Evolutionary conservation across 2,113 vertebrate species (phyloP).

Genomic region (Procavia capensis): DNA sequence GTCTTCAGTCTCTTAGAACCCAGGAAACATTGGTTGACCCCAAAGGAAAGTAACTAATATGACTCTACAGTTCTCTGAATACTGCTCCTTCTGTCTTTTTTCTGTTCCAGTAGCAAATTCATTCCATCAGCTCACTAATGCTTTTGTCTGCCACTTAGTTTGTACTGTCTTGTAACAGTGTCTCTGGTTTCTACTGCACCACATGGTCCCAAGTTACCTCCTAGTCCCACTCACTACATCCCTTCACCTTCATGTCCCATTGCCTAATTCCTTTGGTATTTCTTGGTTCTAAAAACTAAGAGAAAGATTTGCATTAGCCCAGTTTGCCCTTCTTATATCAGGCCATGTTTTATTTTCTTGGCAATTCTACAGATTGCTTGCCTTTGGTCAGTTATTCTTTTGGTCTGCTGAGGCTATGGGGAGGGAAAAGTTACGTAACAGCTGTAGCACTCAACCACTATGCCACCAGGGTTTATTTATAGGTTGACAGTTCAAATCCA

Average conservation of each 20-base stretch:
- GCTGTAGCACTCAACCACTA: too few species aligned
- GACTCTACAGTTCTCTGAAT: background rate
- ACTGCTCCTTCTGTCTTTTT: background rate
- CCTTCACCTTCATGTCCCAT: background rate
- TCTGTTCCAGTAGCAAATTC: background rate
- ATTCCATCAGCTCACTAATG: background rate
- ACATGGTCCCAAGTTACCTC: background rate
- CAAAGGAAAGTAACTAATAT: background rate
- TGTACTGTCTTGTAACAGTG: background rate
- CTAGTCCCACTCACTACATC: background rate
- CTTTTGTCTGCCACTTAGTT: background rate
- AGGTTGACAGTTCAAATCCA: too few species aligned
- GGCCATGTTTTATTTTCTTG: conserved; percentile 8
- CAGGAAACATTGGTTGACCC: background rate
- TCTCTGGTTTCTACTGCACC: background rate
- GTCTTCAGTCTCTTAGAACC: background rate
- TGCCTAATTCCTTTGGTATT: background rate
- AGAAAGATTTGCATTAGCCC: conserved; percentile 25
- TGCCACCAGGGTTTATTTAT: too few species aligned
- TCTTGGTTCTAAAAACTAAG: background rate
- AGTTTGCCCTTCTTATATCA: conserved; percentile 5
- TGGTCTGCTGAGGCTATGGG: background rate
- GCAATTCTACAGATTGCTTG: background rate
- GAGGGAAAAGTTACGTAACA: background rate
- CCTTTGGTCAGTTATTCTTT: background rate